Percentiles rank a stretch among this genome's conserved stretches.
Conservation (phyloP, 1,140 invertebrate species). For the Caerostris darwini region DNA sequence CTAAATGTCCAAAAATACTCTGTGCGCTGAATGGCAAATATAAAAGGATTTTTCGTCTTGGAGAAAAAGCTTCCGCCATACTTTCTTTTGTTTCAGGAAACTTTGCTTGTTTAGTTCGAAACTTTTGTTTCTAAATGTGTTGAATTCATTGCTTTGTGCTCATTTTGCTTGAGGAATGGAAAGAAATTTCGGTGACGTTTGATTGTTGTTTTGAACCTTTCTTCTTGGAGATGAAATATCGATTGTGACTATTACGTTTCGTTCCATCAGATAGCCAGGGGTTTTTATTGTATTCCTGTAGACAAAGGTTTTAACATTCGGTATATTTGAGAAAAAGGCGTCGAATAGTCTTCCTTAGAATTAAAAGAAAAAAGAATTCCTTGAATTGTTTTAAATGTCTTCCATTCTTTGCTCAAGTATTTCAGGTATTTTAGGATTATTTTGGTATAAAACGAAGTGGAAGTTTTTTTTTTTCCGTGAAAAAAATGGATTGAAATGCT, state of each 20-base stretch:
- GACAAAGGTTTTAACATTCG: constrained; percentile 3
- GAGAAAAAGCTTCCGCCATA: neutral
- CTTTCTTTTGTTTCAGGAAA: constrained; percentile 38
- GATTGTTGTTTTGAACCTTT: constrained; percentile 42
- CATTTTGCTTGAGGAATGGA: constrained; percentile 35
- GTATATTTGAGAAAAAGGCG: neutral
- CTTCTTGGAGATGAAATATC: constrained; percentile 31
- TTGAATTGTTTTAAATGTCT: neutral
- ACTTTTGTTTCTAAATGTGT: constrained; percentile 50
- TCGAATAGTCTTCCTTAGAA: neutral
- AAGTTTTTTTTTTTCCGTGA: neutral
- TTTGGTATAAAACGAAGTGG: neutral
- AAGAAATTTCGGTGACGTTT: constrained; percentile 34
- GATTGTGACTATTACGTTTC: constrained; percentile 29
- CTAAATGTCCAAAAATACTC: constrained; percentile 33
- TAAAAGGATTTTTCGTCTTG: constrained; percentile 34
- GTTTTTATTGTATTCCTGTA: constrained; percentile 13
- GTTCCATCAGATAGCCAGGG: neutral
- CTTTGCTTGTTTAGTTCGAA: constrained; percentile 57
- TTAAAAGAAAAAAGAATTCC: neutral
- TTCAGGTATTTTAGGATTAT: neutral
- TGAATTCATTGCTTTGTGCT: constrained; percentile 48
- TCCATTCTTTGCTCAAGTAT: neutral
- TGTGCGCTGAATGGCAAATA: constrained; percentile 44
- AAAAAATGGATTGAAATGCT: neutral